Evolutionary conservation across 2,888 invertebrate genomes (phyloP), one percentile per base, ranked within the genome.

Genomic region (Rosalia funebris): DNA sequence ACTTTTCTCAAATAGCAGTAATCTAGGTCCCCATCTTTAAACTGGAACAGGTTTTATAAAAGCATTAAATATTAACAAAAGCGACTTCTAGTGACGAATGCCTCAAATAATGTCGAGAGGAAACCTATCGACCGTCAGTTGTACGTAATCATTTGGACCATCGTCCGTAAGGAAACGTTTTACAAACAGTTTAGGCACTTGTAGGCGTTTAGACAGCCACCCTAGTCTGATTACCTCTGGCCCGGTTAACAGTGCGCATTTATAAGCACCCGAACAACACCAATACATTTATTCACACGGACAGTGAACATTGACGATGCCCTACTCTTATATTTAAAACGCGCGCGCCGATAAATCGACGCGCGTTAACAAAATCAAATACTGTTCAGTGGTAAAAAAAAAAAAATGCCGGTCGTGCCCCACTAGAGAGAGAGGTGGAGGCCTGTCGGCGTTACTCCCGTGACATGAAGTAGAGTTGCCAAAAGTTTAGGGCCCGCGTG

Each of bases 381-480:
- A 34, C 34, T 11, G 34, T 34, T 25, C 34, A 25, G 34, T n/a
- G 34, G 10, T 7, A 2, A n/a, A 34, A 34, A 34, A 34, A 2
- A 7, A 34, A 5, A 34, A 34, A 34, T 7, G 25, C 25, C 7
- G 25, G 25, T 25, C 25, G 25, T 25, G 25, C 25, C 25, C 25
- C 25, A 5, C 25, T 7, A 25, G 25, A 25, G 25, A 5, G 7
- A 25, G 25, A 25, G 7, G 25, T 25, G 11, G 11, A 5, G 2
- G 10, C 7, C 34, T n/a, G 5, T 3, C 2, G 10, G 10, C 34
- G 34, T 55, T 19, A 52, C 44, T 25, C 17, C 32, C 42, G 42
- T 15, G 11, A 15, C 12, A 31, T 44, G 15, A 50, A 57, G 19
- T 48, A 59, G 12, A 47, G 42, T 36, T 54, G 54, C 55, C 48